phyloP scores from a whole-genome alignment of 1,140 invertebrate genomes.

The Achroia grisella region DNA sequence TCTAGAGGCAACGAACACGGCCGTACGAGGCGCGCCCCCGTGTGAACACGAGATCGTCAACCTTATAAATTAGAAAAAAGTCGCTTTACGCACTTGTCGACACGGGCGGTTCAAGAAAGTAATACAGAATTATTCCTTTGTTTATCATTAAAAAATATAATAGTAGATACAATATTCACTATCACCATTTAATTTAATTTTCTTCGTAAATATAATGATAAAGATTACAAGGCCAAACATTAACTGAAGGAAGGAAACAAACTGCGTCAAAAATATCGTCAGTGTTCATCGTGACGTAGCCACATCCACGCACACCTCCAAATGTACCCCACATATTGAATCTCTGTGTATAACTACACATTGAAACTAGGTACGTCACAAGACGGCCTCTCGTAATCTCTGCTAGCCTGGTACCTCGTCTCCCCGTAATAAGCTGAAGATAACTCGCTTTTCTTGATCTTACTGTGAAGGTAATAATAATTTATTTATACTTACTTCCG shows the following conservation, averaged over 20 bases:
- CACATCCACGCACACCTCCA: slow-evolving; percentile 48
- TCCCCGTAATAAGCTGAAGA: slow-evolving; percentile 70
- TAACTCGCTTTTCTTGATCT: slow-evolving; percentile 68
- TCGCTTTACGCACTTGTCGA: slow-evolving; percentile 37
- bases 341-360: slow-evolving; percentile 33
- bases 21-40: slow-evolving; percentile 41
- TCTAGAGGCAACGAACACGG: slow-evolving; percentile 51
- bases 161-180: too few species aligned
- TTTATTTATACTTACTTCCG: slow-evolving; percentile 54
- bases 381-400: slow-evolving; percentile 47
- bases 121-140: slow-evolving; percentile 10
- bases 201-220: too few species aligned
- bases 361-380: slow-evolving; percentile 56
- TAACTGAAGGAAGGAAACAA: slow-evolving; percentile 20
- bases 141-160: not conserved
- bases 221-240: too few species aligned
- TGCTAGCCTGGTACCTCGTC: slow-evolving; percentile 58
- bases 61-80: slow-evolving; percentile 68
- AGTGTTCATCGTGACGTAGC: slow-evolving; percentile 50
- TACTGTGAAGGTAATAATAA: slow-evolving; percentile 38
- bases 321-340: slow-evolving; percentile 26
- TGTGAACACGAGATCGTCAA: slow-evolving; percentile 65
- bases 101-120: slow-evolving; percentile 12
- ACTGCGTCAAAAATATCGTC: slow-evolving; percentile 53
- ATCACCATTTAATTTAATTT: too few species aligned